These are phyloP conservation scores for Dryobota labecula DNA, from an alignment of 2,888 invertebrate genomes.

Conservation along the genomic window DNA sequence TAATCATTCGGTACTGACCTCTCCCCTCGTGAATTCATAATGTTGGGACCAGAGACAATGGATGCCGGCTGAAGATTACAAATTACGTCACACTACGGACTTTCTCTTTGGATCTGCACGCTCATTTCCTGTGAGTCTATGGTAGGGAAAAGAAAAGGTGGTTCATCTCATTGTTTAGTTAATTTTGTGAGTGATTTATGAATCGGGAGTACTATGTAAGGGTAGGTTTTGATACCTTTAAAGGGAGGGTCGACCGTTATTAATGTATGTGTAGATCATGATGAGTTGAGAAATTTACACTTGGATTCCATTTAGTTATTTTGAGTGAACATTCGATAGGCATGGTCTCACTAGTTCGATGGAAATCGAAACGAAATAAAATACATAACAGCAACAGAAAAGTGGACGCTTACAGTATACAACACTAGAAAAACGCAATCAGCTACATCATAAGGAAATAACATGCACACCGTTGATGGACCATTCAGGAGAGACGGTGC, in stretches of 20 bases:
- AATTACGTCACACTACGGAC: constrained; percentile 39
- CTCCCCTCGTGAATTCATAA: constrained; percentile 58
- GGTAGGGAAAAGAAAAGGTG: constrained; percentile 28
- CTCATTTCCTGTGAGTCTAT: constrained; percentile 33
- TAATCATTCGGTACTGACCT: constrained; percentile 61
- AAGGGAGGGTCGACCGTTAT: not conserved
- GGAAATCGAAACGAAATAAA: too few species aligned
- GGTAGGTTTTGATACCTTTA: constrained; percentile 10
- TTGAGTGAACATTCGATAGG: too few species aligned
- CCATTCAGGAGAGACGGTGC: too few species aligned
- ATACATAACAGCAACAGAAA: too few species aligned
- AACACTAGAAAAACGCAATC: too few species aligned
- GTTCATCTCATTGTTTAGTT: constrained; percentile 31
- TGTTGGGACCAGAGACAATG: constrained; percentile 52
- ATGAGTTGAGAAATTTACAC: constrained; percentile 17
- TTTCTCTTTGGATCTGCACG: constrained; percentile 26
- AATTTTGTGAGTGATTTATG: constrained; percentile 46
- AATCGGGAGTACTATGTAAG: not conserved
- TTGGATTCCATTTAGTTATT: not conserved
- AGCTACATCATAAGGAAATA: too few species aligned
- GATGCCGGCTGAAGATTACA: constrained; percentile 45
- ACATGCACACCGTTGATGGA: too few species aligned
- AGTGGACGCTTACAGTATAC: too few species aligned
- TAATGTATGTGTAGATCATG: constrained; percentile 9
- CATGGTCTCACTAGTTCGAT: too few species aligned